Evolutionary conservation across 2,113 vertebrate genomes (phyloP), one percentile per base, ranked within the genome.

Genomic region (Oxyruncus cristatus): DNA sequence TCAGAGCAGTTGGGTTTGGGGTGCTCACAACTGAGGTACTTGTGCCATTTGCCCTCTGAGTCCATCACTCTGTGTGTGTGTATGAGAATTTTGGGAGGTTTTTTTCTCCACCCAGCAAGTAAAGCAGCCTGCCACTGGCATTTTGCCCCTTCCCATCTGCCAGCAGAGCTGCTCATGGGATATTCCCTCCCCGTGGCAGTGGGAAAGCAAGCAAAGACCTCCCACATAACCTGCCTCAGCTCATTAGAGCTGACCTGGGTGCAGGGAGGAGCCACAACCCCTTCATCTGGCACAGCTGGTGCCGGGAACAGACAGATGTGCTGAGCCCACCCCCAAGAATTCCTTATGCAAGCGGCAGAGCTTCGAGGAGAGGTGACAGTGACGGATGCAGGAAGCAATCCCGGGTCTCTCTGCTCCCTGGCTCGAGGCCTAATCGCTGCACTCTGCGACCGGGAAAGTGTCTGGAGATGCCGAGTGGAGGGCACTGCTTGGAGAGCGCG

Each of bases 21-120:
- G 1, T 1, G 0, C 50, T 27, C 46, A 9, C 7, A 4, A 37
- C 39, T 3, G 30, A 32, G 23, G 10, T 37, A 7, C 23, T 16
- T 4, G 1, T 52, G 24, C 71, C 8, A 0, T 24, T 0, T 72
- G 17, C 67, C 41, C 37, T 41, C 39, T 9, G n/a, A 75, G 62
- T 67, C 83, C 42, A 0, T 46, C 21, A 1, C 26, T 79, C 26
- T 2, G 7, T 11, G 37, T 6, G 37, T 6, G 1, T 19, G 1
- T 2, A 1, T 2, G 12, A 76, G 23, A 12, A 6, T 27, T 62
- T 47, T 35, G 55, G 63, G 47, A 14, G 9, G 2, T 21, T 27
- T 79, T 26, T 79, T 58, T 13, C 24, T 70, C n/a, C 26, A 6
- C 39, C 53, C 58, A 72, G 65, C 33, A 1, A 15, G 33, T 1